A percentile compares a stretch with the other conserved stretches of the same genome.
These are phyloP conservation scores for Nasonia vitripennis DNA, from an alignment of 1,140 invertebrate genomes.

Conservation along the genomic window DNA sequence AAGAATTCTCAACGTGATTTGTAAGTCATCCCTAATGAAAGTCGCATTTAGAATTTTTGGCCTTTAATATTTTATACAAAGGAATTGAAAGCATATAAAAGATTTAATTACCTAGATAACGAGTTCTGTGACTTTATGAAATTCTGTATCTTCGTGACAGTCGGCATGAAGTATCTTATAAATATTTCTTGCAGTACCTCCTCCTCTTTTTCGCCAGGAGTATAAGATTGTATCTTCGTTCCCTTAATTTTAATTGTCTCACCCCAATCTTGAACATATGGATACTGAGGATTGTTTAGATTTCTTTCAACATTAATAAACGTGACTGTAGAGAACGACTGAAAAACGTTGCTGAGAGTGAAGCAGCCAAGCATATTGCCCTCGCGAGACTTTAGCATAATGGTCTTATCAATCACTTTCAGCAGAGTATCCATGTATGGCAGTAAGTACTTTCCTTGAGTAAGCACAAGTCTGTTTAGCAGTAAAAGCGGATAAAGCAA, in stretches of 20 bases:
- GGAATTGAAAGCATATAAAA: constrained; percentile 8
- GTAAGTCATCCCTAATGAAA: constrained; percentile 72
- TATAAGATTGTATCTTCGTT: constrained; percentile 85
- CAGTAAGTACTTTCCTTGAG: constrained; percentile 78
- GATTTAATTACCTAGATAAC: constrained; percentile 62
- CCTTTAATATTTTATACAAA: not conserved
- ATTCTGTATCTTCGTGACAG: constrained; percentile 75
- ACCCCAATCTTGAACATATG: constrained; percentile 91
- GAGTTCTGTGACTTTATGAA: constrained; percentile 69
- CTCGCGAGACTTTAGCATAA: constrained; percentile 80
- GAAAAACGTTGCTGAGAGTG: constrained; percentile 74
- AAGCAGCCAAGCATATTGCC: constrained; percentile 77
- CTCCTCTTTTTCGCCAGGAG: constrained; percentile 83
- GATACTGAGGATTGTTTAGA: constrained; percentile 79
- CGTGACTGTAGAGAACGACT: constrained; percentile 78
- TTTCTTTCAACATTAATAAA: constrained; percentile 77
- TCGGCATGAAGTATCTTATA: constrained; percentile 78
- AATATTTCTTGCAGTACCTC: constrained; percentile 79
- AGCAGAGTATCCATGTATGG: constrained; percentile 79
- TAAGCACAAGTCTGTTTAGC: constrained; percentile 82
- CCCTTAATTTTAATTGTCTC: constrained; percentile 80
- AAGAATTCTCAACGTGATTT: constrained; percentile 72
- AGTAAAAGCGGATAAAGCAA: constrained; percentile 87
- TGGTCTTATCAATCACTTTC: constrained; percentile 78
- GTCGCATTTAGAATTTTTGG: not conserved